These are phyloP conservation scores for Agrotis segetum DNA, from an alignment of 2,888 invertebrate species.

Conservation along the genomic window DNA sequence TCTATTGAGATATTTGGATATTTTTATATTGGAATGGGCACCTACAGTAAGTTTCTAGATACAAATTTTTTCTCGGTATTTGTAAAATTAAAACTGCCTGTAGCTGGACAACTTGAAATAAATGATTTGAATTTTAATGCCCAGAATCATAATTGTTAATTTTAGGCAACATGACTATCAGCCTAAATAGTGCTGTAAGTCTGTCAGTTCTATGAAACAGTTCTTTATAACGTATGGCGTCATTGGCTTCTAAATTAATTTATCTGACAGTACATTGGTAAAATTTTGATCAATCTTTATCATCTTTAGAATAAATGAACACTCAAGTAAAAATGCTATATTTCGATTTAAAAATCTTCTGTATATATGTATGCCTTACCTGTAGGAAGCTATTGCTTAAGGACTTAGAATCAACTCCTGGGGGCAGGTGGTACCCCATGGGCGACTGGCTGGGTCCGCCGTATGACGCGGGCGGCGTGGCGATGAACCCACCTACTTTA, in stretches of 20 bases:
- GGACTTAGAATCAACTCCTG: slow-evolving; percentile 91
- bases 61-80: too few relatives aligned
- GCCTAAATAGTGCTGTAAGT: neutral
- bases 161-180: neutral
- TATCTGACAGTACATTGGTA: neutral
- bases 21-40: too few relatives aligned
- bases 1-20: too few relatives aligned
- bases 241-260: neutral
- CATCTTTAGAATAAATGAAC: too few relatives aligned
- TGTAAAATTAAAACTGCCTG: too few relatives aligned
- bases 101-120: too few relatives aligned
- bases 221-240: neutral
- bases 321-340: too few relatives aligned
- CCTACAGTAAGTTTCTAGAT: too few relatives aligned
- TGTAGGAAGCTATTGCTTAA: slow-evolving; percentile 92
- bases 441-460: slow-evolving; percentile 80
- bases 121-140: too few relatives aligned
- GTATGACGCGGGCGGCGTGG: slow-evolving; percentile 74
- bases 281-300: neutral
- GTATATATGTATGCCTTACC: slow-evolving; percentile 71
- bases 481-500: slow-evolving; percentile 85
- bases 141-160: neutral
- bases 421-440: slow-evolving; percentile 93
- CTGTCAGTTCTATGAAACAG: neutral
- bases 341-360: slow-evolving; percentile 3